Percentiles rank a stretch among this genome's conserved stretches.
Conservation (phyloP, 1,140 invertebrate genomes). For the Drosophila pruinosa region DNA sequence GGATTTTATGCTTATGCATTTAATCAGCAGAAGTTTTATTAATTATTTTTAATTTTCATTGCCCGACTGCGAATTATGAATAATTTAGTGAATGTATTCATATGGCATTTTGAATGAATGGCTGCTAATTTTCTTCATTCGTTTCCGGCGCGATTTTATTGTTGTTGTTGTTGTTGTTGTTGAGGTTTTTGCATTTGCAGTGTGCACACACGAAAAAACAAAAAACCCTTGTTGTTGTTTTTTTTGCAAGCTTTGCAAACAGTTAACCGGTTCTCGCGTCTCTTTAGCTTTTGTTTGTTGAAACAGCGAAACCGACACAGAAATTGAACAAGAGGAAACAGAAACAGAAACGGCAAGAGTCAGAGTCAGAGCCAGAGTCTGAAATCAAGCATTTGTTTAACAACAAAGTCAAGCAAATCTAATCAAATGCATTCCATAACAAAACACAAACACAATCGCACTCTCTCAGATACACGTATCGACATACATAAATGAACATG, state of each 20-base stretch:
- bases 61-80: not conserved
- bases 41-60: not conserved
- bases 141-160: conserved; percentile 36
- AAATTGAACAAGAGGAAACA: conserved; percentile 30
- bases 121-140: conserved; percentile 38
- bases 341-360: conserved; percentile 20
- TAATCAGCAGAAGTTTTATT: conserved; percentile 24
- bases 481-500: not conserved
- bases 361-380: conserved; percentile 22
- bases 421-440: conserved; percentile 60
- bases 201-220: conserved; percentile 31
- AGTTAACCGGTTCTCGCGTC: conserved; percentile 46
- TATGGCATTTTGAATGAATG: conserved; percentile 29
- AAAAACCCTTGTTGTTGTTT: conserved; percentile 11
- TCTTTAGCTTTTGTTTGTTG: conserved; percentile 36
- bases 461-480: not conserved
- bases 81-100: conserved; percentile 23
- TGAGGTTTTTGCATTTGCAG: conserved; percentile 35
- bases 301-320: conserved; percentile 36
- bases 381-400: conserved; percentile 51
- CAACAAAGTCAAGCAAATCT: conserved; percentile 58
- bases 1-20: conserved; percentile 5
- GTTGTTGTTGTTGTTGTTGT: conserved; percentile 1
- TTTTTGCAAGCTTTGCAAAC: conserved; percentile 46
- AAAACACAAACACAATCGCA: not conserved